Evolutionary conservation across 2,797 vertebrate species (phyloP), one percentile per base, ranked within the genome.

Genomic region (Amniataba percoides): DNA sequence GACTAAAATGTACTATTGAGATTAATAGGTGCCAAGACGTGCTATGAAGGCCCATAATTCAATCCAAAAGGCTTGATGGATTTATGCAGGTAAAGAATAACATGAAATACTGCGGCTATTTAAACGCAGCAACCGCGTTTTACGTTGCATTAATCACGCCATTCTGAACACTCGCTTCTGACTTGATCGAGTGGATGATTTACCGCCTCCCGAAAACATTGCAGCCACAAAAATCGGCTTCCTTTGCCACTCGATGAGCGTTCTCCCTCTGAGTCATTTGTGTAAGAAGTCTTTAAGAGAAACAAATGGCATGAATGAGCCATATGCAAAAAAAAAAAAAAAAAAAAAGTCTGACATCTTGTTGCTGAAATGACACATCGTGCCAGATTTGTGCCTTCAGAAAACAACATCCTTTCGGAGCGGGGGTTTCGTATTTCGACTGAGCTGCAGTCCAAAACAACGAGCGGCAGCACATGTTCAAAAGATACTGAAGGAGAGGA

Each of bases 31-130:
- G 75, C 73, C 76, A 71, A 77, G 74, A 87, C 78, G 81, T 64
- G 59, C 81, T 19, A 52, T 89, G 92, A 94, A 90, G 87, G 88
- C 85, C 81, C 31, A 86, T 94, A 92, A 94, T 92, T 95, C 92
- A 93, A 89, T 87, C 72, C 71, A 56, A 72, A 31, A 67, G 71
- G 57, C 36, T 39, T 79, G 87, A 86, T 79, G 79, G 86, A 92
- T 91, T 88, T 71, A 88, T 60, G 68, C 78, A 83, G 69, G 90
- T 68, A 76, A 86, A 31, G 71, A 72, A 85, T 76, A 84, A 87
- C 73, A 62, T 81, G 82, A 86, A 71, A 79, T 70, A 69, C 59
- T 39, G 78, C 77, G 51, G 68, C 73, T 56, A n/a, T 67, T 89
- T 83, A 70, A 87, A 82, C n/a, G 69, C 62, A 23, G 60, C 73